Evolutionary conservation across 2,888 invertebrate species (phyloP), one percentile per base, ranked within the genome.

Genomic region (Thera britannica): DNA sequence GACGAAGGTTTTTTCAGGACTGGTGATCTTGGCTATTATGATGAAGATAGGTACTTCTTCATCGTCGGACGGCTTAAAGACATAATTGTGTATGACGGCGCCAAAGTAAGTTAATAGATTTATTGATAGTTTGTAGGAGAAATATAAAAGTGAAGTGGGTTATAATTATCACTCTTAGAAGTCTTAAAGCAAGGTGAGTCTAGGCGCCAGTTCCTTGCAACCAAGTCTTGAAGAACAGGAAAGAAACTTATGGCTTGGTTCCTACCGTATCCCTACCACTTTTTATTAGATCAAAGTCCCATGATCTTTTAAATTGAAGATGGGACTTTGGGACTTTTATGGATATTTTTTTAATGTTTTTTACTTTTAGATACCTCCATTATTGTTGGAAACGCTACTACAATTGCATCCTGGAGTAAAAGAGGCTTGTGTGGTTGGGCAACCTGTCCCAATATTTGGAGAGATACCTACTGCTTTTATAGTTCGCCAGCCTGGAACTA

Each of bases 331-430:
- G 23, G 23, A 23, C 23, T 23, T 23, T 23, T 23, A 23, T 23
- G 23, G 23, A 23, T 23, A 46, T 46, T 46, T 46, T 3, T 23
- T 11, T 12, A 55, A 57, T 56, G 48, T 49, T 65, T 52, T 64
- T 2, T 41, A 11, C 56, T 59, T 63, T n/a, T 49, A 96, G 95
- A 94, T 95, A n/a, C 95, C 97, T 1, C 98, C 98, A 8, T 95
- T 98, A 2, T 98, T 98, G 88, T 87, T 98, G 62, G 98, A 98
- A 89, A 95, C 95, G 1, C 82, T 98, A 59, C 88, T 98, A 3
- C 90, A 97, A 54, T 93, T 95, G 5, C 95, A 97, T 85, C 95
- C 96, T 1, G 95, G 93, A 62, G 95, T 98, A 2, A 92, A 93
- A 61, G 98, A 98, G 81, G 96, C 95, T 0, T 97, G 96, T 6